Percentiles rank a stretch among this genome's conserved stretches.
These are phyloP conservation scores for Acrocephalus kingi DNA, from an alignment of 2,113 vertebrate species.

Conservation along the genomic window DNA sequence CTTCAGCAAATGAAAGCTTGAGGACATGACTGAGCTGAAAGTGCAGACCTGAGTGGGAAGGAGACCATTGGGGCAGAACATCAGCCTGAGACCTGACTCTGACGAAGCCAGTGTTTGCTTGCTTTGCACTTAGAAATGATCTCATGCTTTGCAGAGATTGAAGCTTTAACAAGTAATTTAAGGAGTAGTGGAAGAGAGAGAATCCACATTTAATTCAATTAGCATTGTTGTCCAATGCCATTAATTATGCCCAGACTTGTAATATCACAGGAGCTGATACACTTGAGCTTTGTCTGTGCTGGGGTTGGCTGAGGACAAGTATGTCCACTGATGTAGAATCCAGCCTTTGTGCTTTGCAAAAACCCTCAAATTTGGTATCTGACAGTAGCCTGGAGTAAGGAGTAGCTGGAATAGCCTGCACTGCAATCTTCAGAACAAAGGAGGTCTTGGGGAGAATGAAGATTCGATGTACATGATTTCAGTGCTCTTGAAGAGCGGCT, in stretches of 20 bases:
- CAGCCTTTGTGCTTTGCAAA: slow-evolving; percentile 31
- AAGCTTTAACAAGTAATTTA: neutral
- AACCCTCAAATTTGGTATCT: slow-evolving; percentile 6
- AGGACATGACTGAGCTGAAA: neutral
- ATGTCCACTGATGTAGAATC: slow-evolving; percentile 22
- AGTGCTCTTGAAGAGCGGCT: neutral
- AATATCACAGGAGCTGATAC: neutral
- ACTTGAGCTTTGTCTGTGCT: slow-evolving; percentile 26
- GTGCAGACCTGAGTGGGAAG: neutral
- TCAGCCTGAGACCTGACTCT: neutral
- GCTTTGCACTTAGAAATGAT: neutral
- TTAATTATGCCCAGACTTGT: slow-evolving; percentile 20
- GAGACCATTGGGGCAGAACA: neutral
- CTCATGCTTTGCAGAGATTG: neutral
- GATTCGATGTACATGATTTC: neutral
- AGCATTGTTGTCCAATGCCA: neutral
- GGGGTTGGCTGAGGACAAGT: neutral
- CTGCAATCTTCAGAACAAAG: slow-evolving; percentile 4
- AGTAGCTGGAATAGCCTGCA: neutral
- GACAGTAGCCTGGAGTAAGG: slow-evolving; percentile 44
- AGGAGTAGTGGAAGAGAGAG: neutral
- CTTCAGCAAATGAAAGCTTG: neutral
- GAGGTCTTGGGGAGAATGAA: neutral
- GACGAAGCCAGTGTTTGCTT: neutral
- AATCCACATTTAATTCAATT: slow-evolving; percentile 51